Base-by-base conservation (phyloP, 2,888 invertebrate species). In the Carterocephalus palaemon region DNA sequence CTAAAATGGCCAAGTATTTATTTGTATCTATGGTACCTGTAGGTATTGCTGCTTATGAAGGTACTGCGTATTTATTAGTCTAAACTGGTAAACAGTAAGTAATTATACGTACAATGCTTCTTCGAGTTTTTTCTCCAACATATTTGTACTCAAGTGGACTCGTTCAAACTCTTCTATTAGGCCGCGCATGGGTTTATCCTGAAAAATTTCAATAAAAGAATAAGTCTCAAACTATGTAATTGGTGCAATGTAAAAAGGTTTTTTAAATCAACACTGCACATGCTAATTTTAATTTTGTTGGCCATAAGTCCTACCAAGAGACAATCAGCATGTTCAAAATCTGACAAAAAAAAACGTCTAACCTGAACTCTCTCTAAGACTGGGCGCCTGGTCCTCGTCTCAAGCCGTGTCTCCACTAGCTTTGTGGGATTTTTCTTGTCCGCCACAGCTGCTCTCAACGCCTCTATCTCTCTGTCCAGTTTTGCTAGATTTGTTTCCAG, bases 371-470 rank as follows among this genome's bases (percentile, higher is more conserved):
- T 76, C 67, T 97, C 96, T 46, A 92, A 90, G 8, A 93, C 93
- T 0, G 93, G 91, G 37, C 96, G 88, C 67, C 92, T 91, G 1
- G 91, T 91, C 38, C 95, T 88, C 65, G 93, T 95, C 71, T 96
- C 96, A 36, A 96, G 86, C 37, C 97, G 89, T 0, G 96, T 96
- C 76, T 97, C 95, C 3, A 94, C 95, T 56, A 97, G 82, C 70
- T 96, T 97, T 26, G 93, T 88, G 0, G 92, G 92, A 63, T 94
- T 92, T 3, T 90, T 91, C 83, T 96, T 96, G 49, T 92, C 93
- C 1, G 90, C 81, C 2, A 95, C 84, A 0, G 95, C 92, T 15
- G 91, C 91, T 60, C 95, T 92, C 6, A 97, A 70, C 0, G 89
- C 88, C 45, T 89, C 87, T 33, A 97, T 93, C 78, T 97, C 97